Evolutionary conservation across 2,888 invertebrate genomes (phyloP).

Genomic region (Drosophila picticornis): DNA sequence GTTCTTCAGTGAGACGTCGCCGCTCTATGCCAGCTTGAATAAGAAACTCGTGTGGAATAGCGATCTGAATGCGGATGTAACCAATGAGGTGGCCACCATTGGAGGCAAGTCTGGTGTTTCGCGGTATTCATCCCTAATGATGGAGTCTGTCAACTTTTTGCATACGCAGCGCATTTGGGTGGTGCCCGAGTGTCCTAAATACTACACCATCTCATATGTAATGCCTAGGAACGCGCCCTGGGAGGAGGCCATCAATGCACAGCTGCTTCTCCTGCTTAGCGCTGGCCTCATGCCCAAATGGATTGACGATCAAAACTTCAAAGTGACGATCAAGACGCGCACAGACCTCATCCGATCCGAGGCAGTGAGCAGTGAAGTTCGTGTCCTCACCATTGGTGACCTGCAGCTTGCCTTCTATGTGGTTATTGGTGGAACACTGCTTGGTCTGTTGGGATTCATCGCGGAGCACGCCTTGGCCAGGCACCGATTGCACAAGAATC

Average conservation of each 20-base stretch:
- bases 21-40: slow-evolving; percentile 81
- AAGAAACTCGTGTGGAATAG: slow-evolving; percentile 73
- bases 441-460: slow-evolving; percentile 63
- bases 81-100: slow-evolving; percentile 66
- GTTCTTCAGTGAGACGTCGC: slow-evolving; percentile 83
- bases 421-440: slow-evolving; percentile 76
- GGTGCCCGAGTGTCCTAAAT: slow-evolving; percentile 85
- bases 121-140: slow-evolving; percentile 75
- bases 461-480: slow-evolving; percentile 54
- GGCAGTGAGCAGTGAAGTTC: slow-evolving; percentile 52
- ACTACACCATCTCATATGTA: slow-evolving; percentile 84
- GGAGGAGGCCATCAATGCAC: slow-evolving; percentile 79
- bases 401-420: slow-evolving; percentile 85
- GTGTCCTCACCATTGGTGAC: slow-evolving; percentile 82
- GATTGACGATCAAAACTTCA: slow-evolving; percentile 80
- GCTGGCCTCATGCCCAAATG: slow-evolving; percentile 84
- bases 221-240: slow-evolving; percentile 83
- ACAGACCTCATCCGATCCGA: slow-evolving; percentile 18
- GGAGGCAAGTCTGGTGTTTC: slow-evolving; percentile 82
- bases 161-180: slow-evolving; percentile 75
- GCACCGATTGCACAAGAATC: slow-evolving; percentile 9
- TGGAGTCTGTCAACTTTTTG: slow-evolving; percentile 78
- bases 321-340: slow-evolving; percentile 59
- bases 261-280: slow-evolving; percentile 78
- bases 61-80: slow-evolving; percentile 75